These are phyloP conservation scores for Sebastes hopkinsi DNA, from an alignment of 2,797 vertebrate species.

Conservation along the genomic window DNA sequence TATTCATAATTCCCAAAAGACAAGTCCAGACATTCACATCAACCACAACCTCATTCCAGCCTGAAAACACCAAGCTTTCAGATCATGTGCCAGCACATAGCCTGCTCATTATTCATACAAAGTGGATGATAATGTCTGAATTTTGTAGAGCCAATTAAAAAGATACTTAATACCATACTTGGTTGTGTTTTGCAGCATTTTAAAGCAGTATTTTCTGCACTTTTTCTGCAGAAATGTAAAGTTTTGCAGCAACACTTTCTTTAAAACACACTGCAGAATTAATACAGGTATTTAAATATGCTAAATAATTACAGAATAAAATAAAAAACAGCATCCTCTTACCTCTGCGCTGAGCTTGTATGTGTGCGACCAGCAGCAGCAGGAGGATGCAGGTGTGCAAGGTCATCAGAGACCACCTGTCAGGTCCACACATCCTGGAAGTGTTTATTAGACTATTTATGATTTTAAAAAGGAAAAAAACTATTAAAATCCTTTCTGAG, in stretches of 20 bases:
- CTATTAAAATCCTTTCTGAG: constrained; percentile 1
- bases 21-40: constrained; percentile 56
- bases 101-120: neutral
- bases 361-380: constrained; percentile 16
- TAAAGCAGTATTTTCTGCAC: neutral
- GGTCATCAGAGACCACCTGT: constrained; percentile 34
- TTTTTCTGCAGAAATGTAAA: neutral
- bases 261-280: fast-evolving
- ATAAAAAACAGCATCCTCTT: fast-evolving
- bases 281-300: neutral
- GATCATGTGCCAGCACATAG: constrained; percentile 8
- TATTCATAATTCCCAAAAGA: constrained; percentile 22
- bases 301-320: neutral
- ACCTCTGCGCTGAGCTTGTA: constrained; percentile 36
- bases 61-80: neutral
- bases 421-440: constrained; percentile 35
- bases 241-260: neutral
- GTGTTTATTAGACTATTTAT: neutral
- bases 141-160: neutral
- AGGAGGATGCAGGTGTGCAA: constrained; percentile 31
- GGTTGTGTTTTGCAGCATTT: neutral
- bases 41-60: constrained; percentile 48
- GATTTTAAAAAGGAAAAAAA: neutral
- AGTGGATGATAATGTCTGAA: neutral
- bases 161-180: neutral